A percentile compares a stretch with the other conserved stretches of the same genome.
phyloP scores from a whole-genome alignment of 2,888 invertebrate species.

The Panzeria rudis region DNA sequence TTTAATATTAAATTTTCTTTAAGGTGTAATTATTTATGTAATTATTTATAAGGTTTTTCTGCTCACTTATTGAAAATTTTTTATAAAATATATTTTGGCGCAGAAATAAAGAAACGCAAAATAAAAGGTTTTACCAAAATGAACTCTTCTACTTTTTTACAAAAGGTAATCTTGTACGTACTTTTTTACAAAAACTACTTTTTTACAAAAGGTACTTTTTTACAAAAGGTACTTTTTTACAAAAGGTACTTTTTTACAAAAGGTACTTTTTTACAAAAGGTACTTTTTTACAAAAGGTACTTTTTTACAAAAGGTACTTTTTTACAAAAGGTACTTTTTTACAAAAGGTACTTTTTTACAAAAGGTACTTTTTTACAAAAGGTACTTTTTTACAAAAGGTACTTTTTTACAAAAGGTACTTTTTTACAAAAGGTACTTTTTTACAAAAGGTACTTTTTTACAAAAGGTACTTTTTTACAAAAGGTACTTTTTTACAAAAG shows the following conservation, averaged over 20 bases:
- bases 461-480: not conserved
- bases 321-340: not conserved
- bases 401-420: not conserved
- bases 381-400: not conserved
- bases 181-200: no score
- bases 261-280: not conserved
- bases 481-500: not conserved
- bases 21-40: conserved; percentile 53
- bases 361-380: not conserved
- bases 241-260: not conserved
- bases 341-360: not conserved
- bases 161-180: no score
- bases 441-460: not conserved
- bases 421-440: not conserved
- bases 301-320: not conserved
- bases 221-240: not conserved
- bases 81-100: no score
- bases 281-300: not conserved
- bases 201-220: no score
- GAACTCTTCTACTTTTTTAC: no score
- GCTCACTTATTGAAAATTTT: not conserved
- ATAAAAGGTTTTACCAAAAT: not conserved
- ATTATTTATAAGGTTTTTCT: not conserved
- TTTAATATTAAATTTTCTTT: conserved; percentile 45
- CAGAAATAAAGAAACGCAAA: not conserved